Conservation (phyloP, 2,113 vertebrate species). For the Hiodon alosoides region DNA sequence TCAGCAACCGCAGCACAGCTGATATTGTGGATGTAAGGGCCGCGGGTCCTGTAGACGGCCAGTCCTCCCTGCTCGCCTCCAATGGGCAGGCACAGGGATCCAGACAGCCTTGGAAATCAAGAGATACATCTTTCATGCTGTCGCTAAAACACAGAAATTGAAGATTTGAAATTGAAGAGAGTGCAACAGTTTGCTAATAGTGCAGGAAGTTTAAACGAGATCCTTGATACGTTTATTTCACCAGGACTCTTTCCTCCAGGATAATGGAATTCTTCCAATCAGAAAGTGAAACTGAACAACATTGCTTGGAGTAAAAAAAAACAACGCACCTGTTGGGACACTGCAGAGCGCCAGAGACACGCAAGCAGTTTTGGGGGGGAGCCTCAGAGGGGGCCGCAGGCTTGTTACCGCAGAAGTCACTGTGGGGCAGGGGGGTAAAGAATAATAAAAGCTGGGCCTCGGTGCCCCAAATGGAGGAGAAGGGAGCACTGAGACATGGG, state of each 20-base stretch:
- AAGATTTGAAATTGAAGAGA: neutral
- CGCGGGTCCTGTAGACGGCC: constrained; percentile 41
- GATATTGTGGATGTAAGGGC: constrained; percentile 40
- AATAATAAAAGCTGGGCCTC: neutral
- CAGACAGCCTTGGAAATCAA: constrained; percentile 21
- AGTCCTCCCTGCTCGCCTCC: constrained; percentile 27
- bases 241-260: neutral
- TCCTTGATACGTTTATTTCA: too few species aligned
- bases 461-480: neutral
- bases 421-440: neutral
- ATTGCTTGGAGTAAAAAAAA: neutral
- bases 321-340: neutral
- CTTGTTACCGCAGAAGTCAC: neutral
- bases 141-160: neutral
- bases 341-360: neutral
- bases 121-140: neutral
- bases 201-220: too few species aligned
- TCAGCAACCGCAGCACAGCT: constrained; percentile 29
- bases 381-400: neutral
- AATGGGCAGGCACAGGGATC: constrained; percentile 25
- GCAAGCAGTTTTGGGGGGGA: neutral
- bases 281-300: neutral
- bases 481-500: neutral
- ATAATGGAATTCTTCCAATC: neutral
- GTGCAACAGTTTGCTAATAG: too few species aligned